Evolutionary conservation across 1,140 invertebrate genomes (phyloP), one percentile per base, ranked within the genome.

Genomic region (Aporrectodea caliginosa): DNA sequence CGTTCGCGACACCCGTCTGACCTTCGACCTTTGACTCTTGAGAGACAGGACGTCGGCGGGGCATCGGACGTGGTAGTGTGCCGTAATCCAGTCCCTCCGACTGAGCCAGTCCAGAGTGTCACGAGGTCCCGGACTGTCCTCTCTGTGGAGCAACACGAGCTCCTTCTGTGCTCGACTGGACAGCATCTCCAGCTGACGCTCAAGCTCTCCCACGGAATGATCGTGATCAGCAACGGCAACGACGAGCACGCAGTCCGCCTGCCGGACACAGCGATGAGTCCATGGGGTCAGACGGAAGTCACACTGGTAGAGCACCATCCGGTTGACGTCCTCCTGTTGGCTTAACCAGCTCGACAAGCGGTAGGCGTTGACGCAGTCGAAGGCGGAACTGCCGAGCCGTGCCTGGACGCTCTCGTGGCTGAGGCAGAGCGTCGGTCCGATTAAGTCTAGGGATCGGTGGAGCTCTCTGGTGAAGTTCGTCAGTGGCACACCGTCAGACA

Each of bases 161-260:
- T 99, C 97, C 88, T 99, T 99, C 86, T 98, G 96, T 0, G 97
- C 98, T 73, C 97, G 90, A 85, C 98, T 93, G 1, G 95, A 94
- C 69, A 98, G 90, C 73, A 94, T 92, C 85, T 98, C 97, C 72
- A 99, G 92, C 78, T 72, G 69, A 22, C 22, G 29, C 32, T 78
- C 77, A 2, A 78, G n/a, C 68, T 32, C 32, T 27, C 58, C 31
- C 16, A 78, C 31, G 31, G 43, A 69, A 68, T 14, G n/a, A 80
- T 43, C 76, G 16, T 73, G n/a, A 16, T 76, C 69, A 83, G 88
- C 92, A 93, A 88, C 93, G 93, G 93, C 96, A 0, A 99, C 93
- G 82, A 99, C 98, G 0, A 99, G 90, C 79, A 99, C 97, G 85
- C 97, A 98, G 89, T 99, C 98, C 2, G 98, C 97, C 89, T 99